phyloP scores from a whole-genome alignment of 30 jellyfish, hydroid and myxozoan genomes.

The Aurelia aurita region DNA sequence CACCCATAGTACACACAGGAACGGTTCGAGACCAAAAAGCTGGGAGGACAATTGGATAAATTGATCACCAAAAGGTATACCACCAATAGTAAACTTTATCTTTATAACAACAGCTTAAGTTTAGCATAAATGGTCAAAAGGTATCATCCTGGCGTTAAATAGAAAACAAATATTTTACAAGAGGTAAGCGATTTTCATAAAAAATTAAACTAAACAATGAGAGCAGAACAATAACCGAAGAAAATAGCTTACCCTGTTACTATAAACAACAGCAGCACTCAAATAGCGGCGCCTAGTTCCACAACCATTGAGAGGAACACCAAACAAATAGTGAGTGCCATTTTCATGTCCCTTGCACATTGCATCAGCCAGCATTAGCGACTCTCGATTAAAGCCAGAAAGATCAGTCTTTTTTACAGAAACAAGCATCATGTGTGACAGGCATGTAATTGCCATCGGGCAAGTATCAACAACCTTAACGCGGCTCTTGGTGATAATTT shows the following conservation, averaged over 20 bases:
- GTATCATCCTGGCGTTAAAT: no score
- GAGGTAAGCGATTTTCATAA: no score
- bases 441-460: slow-evolving; percentile 70
- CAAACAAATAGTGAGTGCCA: slow-evolving; percentile 57
- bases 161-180: no score
- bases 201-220: no score
- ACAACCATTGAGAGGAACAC: slow-evolving; percentile 79
- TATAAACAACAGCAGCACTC: slow-evolving; percentile 67
- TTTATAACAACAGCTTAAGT: no score
- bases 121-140: no score
- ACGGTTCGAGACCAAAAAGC: no score
- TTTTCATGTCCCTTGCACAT: slow-evolving; percentile 43
- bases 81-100: no score
- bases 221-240: no score
- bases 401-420: slow-evolving; percentile 30
- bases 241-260: slow-evolving; percentile 56
- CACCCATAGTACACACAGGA: no score
- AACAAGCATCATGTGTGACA: slow-evolving; percentile 36
- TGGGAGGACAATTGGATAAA: no score
- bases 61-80: no score
- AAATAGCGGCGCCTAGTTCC: slow-evolving; percentile 80
- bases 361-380: slow-evolving; percentile 39
- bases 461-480: slow-evolving; percentile 70
- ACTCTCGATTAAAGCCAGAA: slow-evolving; percentile 27
- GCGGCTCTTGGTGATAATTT: slow-evolving; percentile 7